phyloP scores from a whole-genome alignment of 2,797 vertebrate species.

The Gadopsis marmoratus region DNA sequence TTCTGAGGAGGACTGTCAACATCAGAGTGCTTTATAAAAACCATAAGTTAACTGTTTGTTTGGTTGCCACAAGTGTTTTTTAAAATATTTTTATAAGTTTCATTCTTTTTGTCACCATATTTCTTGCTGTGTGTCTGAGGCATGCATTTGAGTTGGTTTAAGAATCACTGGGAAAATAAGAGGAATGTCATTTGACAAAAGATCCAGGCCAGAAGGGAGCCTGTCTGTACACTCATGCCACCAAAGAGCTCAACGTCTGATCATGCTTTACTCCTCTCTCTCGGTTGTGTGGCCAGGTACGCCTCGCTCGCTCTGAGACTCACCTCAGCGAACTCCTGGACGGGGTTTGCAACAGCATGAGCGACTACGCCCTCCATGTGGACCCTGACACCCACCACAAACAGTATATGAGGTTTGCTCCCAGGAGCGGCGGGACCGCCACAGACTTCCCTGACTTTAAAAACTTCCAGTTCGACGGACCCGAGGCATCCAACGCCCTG shows the following conservation, averaged over 20 bases:
- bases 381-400: slow-evolving; percentile 82
- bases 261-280: slow-evolving; percentile 17
- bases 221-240: background rate
- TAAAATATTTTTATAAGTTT: background rate
- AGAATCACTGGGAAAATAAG: background rate
- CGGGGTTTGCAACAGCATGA: slow-evolving; percentile 85
- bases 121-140: background rate
- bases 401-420: slow-evolving; percentile 85
- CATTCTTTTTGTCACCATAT: background rate
- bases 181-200: background rate
- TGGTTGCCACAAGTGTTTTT: background rate
- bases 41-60: background rate
- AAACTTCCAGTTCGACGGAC: slow-evolving; percentile 85
- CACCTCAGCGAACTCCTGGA: slow-evolving; percentile 87
- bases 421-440: slow-evolving; percentile 64
- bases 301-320: slow-evolving; percentile 86
- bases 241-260: background rate
- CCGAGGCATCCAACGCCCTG: slow-evolving; percentile 82
- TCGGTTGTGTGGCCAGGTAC: slow-evolving; percentile 72
- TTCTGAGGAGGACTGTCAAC: slow-evolving; percentile 3
- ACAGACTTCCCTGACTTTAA: slow-evolving; percentile 82
- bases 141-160: background rate
- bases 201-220: background rate
- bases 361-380: slow-evolving; percentile 84
- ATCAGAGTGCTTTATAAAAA: background rate